A percentile compares a stretch with the other conserved stretches of the same genome.
Evolutionary conservation across 1,140 invertebrate genomes (phyloP).

Genomic region (Drosophila sucinea): DNA sequence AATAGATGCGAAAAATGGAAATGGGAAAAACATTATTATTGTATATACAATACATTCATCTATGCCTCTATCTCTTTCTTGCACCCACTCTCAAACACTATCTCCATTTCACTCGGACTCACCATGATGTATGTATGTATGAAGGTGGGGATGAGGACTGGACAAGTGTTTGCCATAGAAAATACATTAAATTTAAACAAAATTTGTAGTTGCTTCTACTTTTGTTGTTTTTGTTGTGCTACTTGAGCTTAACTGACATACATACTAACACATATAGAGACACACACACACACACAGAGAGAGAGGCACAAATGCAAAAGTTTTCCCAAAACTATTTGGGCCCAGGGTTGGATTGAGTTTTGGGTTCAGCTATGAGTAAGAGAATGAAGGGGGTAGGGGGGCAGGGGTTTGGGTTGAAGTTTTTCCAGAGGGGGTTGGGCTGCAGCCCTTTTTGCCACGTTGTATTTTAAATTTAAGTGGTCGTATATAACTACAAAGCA

Average conservation of each 20-base stretch:
- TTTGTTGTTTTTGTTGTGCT: conserved; percentile 42
- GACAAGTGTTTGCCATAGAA: conserved; percentile 76
- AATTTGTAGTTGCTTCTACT: conserved; percentile 62
- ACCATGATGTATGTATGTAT: background rate
- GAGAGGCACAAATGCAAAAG: conserved; percentile 70
- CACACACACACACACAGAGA: conserved; percentile 32
- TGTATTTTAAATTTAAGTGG: conserved; percentile 81
- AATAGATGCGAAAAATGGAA: conserved; percentile 64
- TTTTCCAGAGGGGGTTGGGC: conserved; percentile 2
- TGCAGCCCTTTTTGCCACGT: conserved; percentile 73
- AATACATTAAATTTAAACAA: conserved; percentile 82
- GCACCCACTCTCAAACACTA: background rate
- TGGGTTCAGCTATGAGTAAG: conserved; percentile 23
- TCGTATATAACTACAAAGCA: conserved; percentile 58
- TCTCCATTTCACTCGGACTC: background rate
- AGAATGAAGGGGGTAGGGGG: background rate
- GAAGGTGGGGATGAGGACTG: conserved; percentile 18
- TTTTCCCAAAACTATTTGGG: conserved; percentile 72
- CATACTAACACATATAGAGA: conserved; percentile 31
- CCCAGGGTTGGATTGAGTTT: conserved; percentile 38
- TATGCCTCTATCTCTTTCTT: conserved; percentile 6
- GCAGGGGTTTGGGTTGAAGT: conserved; percentile 1
- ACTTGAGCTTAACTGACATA: conserved; percentile 76
- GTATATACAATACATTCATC: conserved; percentile 28
- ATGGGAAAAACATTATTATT: conserved; percentile 64